phyloP scores from a whole-genome alignment of 2,113 vertebrate genomes.

The Anarhynchus alexandrinus region DNA sequence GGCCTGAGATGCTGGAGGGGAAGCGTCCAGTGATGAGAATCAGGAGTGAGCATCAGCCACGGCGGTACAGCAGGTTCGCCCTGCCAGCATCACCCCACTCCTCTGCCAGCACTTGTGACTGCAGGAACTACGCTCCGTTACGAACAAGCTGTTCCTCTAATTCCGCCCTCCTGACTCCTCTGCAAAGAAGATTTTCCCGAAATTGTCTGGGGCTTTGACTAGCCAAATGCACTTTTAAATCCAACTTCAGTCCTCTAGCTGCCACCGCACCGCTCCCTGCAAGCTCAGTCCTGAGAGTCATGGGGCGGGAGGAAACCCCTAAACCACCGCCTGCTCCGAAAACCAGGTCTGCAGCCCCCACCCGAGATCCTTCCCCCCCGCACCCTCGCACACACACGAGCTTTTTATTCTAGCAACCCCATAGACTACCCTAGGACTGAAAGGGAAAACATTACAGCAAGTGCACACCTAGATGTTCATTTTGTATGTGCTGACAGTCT shows the following conservation, averaged over 20 bases:
- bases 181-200: not conserved
- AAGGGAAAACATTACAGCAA: not conserved
- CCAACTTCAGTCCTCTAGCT: not conserved
- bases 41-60: not conserved
- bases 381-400: not conserved
- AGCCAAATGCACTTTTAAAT: not conserved
- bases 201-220: not conserved
- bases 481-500: constrained; percentile 24
- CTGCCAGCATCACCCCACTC: not conserved
- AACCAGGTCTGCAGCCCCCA: not conserved
- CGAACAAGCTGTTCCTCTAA: constrained; percentile 5
- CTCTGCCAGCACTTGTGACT: not conserved
- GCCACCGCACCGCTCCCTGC: not conserved
- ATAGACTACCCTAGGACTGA: not conserved
- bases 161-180: not conserved
- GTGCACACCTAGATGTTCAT: not conserved
- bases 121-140: not conserved
- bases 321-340: not conserved
- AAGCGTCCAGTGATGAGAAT: not conserved
- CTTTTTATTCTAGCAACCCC: not conserved
- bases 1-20: not conserved
- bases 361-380: not conserved
- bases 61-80: not conserved
- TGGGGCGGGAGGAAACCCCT: not conserved
- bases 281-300: not conserved